Base-by-base conservation (phyloP, 2,113 vertebrate species). In the Channa maculata region DNA sequence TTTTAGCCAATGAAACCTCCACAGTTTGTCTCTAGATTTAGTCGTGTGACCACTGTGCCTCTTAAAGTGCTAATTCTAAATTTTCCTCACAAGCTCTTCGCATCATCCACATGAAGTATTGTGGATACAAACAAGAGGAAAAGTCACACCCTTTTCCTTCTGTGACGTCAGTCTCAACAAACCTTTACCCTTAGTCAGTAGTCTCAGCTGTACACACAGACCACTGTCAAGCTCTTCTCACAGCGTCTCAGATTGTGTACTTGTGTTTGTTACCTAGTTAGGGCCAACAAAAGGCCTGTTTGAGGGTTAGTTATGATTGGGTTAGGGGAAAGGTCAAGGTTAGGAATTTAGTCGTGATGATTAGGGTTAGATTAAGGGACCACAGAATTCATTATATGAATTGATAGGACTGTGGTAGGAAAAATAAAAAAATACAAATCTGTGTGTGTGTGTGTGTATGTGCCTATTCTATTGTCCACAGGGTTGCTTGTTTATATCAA, bases 131-230 rank as follows among this genome's bases (percentile, higher is more conserved):
- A 67, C 72, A 48, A 49, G 60, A 71, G 71, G 65, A 71, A 88
- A 82, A 81, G 75, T 77, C 68, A 75, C 64, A 77, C 80, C 77
- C 77, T 77, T 80, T 79, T 72, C 50, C 71, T 61, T 70, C 49
- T 74, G 78, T 93, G 91, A 93, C 89, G 80, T 91, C 83, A 91
- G 81, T 43, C 51, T 53, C 63, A 75, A n/a, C 81, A 74, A 89
- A 90, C 89, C 88, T 86, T 92, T 86, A 82, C 88, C 91, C 89
- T 73, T 55, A 34, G 67, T 88, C 73, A 77, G 84, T 84, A 57
- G 78, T 64, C 86, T 91, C 94, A 92, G 94, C 92, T 94, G 93
- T 83, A 77, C 84, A 90, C 79, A 86, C 74, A 90, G 78, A 80
- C 73, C 76, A 67, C 84, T 83, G 88, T 91, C 81, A 73, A 69